Base-by-base conservation (phyloP, 1,140 invertebrate species). In the Teleopsis dalmanni region DNA sequence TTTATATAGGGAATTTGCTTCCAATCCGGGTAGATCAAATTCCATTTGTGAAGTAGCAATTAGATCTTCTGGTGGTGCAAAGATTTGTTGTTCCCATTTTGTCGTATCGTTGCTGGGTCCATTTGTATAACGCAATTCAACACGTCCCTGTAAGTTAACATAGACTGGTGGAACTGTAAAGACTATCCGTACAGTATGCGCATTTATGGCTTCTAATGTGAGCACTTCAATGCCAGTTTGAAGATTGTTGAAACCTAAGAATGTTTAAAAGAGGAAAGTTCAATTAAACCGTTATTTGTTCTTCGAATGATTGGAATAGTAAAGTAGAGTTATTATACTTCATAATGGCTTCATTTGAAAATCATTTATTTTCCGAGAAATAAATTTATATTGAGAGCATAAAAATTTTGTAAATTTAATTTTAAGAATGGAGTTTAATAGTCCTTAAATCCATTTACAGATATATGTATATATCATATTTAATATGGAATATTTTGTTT, bases 41-140 rank as follows among this genome's bases (percentile, higher is more conserved):
- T 93, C 88, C 47, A 92, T 72, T 46, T 89, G 84, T 9, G 83
- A 80, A 5, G 86, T 90, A 3, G 86, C 85, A 42, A 94, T 87
- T 1, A 92, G 59, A 64, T 87, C 87, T 52, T 85, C 81, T 14
- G 82, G 83, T n/a, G 87, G 85, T 1, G 87, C 85, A 60, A 91
- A 90, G 11, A 88, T 81, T 76, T 91, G 85, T 1, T 82, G 78
- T 41, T 86, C 79, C 89, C 89, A 93, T 2, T 78, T 78, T 9
- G 78, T 73, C 4, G 81, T 73, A 57, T 88, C 83, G 31, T 77
- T 75, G 55, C 84, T 80, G 18, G 85, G 69, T 52, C 79, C 78
- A 58, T 88, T 81, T 6, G 87, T 89, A 58, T 90, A 92, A 57
- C 85, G 76, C 47, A 91, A 71, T 70, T 91, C 87, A 2, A 91